Conservation (phyloP, 2,797 vertebrate genomes). For the Anomalospiza imberbis region DNA sequence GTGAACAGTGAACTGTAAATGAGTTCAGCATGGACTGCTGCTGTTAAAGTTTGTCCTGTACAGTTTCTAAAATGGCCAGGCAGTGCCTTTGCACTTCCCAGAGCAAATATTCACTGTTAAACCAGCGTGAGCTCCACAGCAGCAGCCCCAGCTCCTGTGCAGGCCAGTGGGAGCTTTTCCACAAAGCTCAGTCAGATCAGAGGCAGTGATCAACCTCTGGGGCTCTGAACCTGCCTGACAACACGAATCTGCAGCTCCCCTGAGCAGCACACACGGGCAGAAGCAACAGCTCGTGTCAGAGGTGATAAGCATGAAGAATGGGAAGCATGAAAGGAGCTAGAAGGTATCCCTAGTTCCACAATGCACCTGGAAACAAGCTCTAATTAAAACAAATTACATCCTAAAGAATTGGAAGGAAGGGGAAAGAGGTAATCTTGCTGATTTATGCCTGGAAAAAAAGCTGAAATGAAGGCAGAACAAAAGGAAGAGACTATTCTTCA, state of each 20-base stretch:
- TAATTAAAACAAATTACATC: not conserved
- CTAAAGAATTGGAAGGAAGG: not conserved
- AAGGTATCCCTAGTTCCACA: not conserved
- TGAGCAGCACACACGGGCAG: not conserved
- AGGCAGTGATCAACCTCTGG: not conserved
- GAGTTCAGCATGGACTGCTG: accelerated
- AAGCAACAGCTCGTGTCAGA: not conserved
- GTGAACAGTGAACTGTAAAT: not conserved
- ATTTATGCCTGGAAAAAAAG: not conserved
- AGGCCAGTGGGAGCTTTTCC: not conserved
- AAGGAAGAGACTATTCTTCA: not conserved
- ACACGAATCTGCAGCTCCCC: not conserved
- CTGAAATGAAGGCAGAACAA: not conserved
- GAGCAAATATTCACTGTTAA: not conserved
- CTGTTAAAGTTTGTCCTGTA: not conserved
- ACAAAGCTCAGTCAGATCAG: not conserved
- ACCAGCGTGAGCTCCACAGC: accelerated
- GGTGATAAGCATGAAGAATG: not conserved
- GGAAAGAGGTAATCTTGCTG: not conserved
- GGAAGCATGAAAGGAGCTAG: not conserved
- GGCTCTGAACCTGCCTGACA: not conserved
- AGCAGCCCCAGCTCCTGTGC: not conserved
- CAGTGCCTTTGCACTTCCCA: not conserved
- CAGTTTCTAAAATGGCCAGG: not conserved
- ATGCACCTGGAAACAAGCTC: not conserved